Percentiles rank a stretch among this genome's conserved stretches.
These are phyloP conservation scores for Tetanocera ferruginea DNA, from an alignment of 2,888 invertebrate species.

Conservation along the genomic window DNA sequence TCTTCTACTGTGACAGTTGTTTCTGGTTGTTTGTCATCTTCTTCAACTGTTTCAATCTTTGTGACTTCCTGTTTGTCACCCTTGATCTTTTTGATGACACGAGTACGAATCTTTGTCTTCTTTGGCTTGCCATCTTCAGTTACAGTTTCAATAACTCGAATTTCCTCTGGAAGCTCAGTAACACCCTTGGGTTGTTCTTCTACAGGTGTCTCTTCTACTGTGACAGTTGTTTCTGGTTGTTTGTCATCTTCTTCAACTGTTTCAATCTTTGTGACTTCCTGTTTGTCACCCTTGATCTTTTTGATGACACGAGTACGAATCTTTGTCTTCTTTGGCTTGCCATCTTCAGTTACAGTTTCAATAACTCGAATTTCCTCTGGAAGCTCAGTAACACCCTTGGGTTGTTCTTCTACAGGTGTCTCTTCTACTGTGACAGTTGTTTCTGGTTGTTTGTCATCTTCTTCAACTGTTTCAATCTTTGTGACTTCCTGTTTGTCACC, in stretches of 20 bases:
- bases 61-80: slow-evolving; percentile 38
- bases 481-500: slow-evolving; percentile 40
- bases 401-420: slow-evolving; percentile 28
- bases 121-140: slow-evolving; percentile 45
- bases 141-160: slow-evolving; percentile 39
- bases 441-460: slow-evolving; percentile 44
- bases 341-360: slow-evolving; percentile 41
- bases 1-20: slow-evolving; percentile 39
- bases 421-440: slow-evolving; percentile 41
- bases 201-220: slow-evolving; percentile 38
- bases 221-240: slow-evolving; percentile 42
- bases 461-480: slow-evolving; percentile 45
- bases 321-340: slow-evolving; percentile 45
- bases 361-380: slow-evolving; percentile 43
- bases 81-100: slow-evolving; percentile 43
- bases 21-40: slow-evolving; percentile 36
- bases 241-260: slow-evolving; percentile 46
- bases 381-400: slow-evolving; percentile 38
- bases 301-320: slow-evolving; percentile 45
- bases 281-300: slow-evolving; percentile 46
- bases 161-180: slow-evolving; percentile 42
- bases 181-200: slow-evolving; percentile 36
- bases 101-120: slow-evolving; percentile 45
- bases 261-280: slow-evolving; percentile 47
- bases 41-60: slow-evolving; percentile 39